These are phyloP conservation scores for Hybos culiciformis DNA, from an alignment of 2,888 invertebrate genomes.

Conservation along the genomic window DNA sequence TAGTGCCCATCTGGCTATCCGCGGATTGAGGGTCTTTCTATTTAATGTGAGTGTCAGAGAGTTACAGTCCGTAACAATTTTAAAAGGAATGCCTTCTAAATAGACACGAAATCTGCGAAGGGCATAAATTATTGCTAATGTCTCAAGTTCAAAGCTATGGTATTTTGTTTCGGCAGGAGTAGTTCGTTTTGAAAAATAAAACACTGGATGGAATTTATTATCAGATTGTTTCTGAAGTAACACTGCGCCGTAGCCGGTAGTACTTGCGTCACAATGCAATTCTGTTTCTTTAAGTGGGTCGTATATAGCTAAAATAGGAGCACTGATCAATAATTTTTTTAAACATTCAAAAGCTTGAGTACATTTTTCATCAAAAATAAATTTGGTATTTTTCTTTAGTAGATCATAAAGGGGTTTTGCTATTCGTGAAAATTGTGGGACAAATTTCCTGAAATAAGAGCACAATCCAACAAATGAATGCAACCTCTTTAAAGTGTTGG, in stretches of 20 bases:
- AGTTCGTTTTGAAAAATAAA: conserved; percentile 19
- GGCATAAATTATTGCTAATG: conserved; percentile 18
- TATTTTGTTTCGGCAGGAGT: conserved; percentile 16
- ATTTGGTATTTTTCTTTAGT: conserved; percentile 9
- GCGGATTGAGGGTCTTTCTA: conserved; percentile 15
- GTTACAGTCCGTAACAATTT: no score
- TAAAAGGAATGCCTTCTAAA: conserved; percentile 14
- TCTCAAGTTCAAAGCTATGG: conserved; percentile 22
- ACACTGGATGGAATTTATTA: conserved; percentile 19
- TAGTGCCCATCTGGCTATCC: conserved; percentile 16
- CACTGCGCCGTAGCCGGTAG: conserved; percentile 18
- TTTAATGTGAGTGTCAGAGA: conserved; percentile 12
- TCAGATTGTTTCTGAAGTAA: no score
- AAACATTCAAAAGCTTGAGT: conserved; percentile 7
- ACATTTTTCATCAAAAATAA: conserved; percentile 7
- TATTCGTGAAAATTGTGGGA: conserved; percentile 12
- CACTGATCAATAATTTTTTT: conserved; percentile 7
- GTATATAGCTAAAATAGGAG: conserved; percentile 20
- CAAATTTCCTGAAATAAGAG: conserved; percentile 13
- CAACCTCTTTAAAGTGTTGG: conserved; percentile 6
- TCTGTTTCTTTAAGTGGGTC: conserved; percentile 17
- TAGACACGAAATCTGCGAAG: conserved; percentile 18
- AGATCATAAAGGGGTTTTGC: conserved; percentile 23
- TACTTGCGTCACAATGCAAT: conserved; percentile 21
- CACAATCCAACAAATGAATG: conserved; percentile 10